Evolutionary conservation across 2,888 invertebrate species (phyloP), one percentile per base, ranked within the genome.

Genomic region (Tachina grossa): DNA sequence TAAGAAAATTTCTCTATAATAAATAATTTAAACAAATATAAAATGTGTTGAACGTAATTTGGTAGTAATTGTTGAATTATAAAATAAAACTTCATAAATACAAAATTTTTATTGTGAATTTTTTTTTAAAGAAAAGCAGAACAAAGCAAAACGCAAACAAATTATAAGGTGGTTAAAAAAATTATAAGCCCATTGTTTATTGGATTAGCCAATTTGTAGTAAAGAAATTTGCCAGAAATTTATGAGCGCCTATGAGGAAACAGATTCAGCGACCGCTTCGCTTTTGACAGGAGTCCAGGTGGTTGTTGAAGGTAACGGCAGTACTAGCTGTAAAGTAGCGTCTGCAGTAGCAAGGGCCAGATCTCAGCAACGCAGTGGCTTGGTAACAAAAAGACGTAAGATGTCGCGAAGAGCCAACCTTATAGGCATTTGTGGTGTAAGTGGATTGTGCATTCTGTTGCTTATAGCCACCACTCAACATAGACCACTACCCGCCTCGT

Each of bases 371-470:
- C 90, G 92, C 78, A 80, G 89, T 83, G 88, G 88, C 63, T 87
- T 91, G 55, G 87, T 88, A 81, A 89, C 89, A 75, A 91, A 91
- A 76, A 88, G 92, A 66, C 90, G 90, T 84, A 91, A 89, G 72
- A 93, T 93, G 93, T 92, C 92, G 81, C 91, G 93, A 76, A 91
- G 92, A 85, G 91, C 92, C 43, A 93, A 93, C 89, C 88, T 93
- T 51, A 92, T 93, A 88, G 93, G 93, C 83, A 92, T 93, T 88
- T 92, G 91, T 89, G 92, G 91, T 87, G 91, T 93, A 82, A 92
- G 92, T 89, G 89, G 92, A 87, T 89, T 93, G 84, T 93, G 92
- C 88, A 91, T 93, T 86, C 88, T 93, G 88, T 88, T 93, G 90
- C 90, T 93, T 87, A 92, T 93, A 86, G 93, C 93, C 88, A 93